Evolutionary conservation across 2,113 vertebrate genomes (phyloP), one percentile per base, ranked within the genome.

Genomic region (Notechis scutatus): DNA sequence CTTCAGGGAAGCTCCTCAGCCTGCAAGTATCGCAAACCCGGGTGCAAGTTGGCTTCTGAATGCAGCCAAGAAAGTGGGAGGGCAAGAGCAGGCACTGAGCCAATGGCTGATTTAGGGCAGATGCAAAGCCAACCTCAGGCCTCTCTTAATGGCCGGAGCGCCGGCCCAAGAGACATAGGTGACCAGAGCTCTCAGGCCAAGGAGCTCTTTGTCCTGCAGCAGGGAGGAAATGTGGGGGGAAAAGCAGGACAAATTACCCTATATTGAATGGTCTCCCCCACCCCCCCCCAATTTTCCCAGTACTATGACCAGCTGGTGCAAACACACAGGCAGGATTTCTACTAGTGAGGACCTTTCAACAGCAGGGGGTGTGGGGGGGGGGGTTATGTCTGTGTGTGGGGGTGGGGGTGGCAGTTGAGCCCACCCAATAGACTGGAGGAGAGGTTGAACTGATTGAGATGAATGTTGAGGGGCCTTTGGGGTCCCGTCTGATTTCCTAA

Each of bases 241-340:
- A 15, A 1, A 69, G 64, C 64, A 15, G 14, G 64, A 18, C 15
- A 15, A 69, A 34, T 34, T 34, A 15, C 14, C 29, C 14, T 6
- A 14, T 4, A 7, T 20, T 1, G 2, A 15, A 5, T 34, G 15
- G 69, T 5, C 5, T 2, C 0, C 5, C 69, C 0, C n/a, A 14
- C n/a, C 59, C n/a, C 15, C 59, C 59, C 45, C 4, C 5, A 45
- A 24, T 34, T 15, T 74, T 39, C 69, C 15, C n/a, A 74, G 15
- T 18, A 74, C n/a, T 34, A 20, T 6, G 69, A 18, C 14, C 69
- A 39, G n/a, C n/a, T 74, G 69, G 69, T 34, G 69, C 14, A 74
- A 74, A 39, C 69, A 18, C 5, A 74, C 29, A 2, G 64, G 69
- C 69, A 81, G n/a, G n/a, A 39, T 81, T 81, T 39, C 69, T 81